A percentile compares a stretch with the other conserved stretches of the same genome.
These are phyloP conservation scores for Cryptus viduatorius DNA, from an alignment of 2,888 invertebrate species.

Conservation along the genomic window DNA sequence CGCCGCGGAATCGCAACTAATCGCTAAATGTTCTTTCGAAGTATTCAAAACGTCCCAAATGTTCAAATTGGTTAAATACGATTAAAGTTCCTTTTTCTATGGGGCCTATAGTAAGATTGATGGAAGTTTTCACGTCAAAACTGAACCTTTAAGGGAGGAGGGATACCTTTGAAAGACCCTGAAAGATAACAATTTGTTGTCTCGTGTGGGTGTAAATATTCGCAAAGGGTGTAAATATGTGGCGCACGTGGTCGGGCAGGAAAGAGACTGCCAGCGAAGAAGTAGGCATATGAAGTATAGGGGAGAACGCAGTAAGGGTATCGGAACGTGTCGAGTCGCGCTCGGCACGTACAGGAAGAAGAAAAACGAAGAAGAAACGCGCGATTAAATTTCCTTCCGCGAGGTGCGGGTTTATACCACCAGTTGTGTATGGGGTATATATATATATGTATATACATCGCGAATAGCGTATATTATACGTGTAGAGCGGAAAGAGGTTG, in stretches of 20 bases:
- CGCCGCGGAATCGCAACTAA: too few relatives aligned
- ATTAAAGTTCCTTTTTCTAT: too few relatives aligned
- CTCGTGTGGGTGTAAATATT: neutral
- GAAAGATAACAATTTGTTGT: neutral
- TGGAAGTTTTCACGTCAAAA: neutral
- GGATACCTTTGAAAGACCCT: too few relatives aligned
- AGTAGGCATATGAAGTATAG: constrained; percentile 29
- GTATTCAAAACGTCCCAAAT: too few relatives aligned
- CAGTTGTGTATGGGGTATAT: neutral
- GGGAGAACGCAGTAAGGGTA: constrained; percentile 16
- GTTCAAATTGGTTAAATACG: too few relatives aligned
- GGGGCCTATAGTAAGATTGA: neutral
- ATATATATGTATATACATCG: neutral
- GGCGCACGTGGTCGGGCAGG: constrained; percentile 36
- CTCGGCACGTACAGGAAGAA: constrained; percentile 33
- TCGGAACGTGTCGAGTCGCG: constrained; percentile 27
- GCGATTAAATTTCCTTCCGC: constrained; percentile 75
- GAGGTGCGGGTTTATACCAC: constrained; percentile 40
- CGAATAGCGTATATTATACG: neutral
- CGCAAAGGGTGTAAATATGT: constrained; percentile 4
- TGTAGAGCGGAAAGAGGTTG: neutral
- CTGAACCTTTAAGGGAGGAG: neutral
- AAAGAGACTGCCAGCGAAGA: constrained; percentile 38
- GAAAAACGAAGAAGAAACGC: constrained; percentile 46
- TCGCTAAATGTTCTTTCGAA: too few relatives aligned